Evolutionary conservation across 2,888 invertebrate genomes (phyloP), one percentile per base, ranked within the genome.

Genomic region (Drosophila melanosoma): DNA sequence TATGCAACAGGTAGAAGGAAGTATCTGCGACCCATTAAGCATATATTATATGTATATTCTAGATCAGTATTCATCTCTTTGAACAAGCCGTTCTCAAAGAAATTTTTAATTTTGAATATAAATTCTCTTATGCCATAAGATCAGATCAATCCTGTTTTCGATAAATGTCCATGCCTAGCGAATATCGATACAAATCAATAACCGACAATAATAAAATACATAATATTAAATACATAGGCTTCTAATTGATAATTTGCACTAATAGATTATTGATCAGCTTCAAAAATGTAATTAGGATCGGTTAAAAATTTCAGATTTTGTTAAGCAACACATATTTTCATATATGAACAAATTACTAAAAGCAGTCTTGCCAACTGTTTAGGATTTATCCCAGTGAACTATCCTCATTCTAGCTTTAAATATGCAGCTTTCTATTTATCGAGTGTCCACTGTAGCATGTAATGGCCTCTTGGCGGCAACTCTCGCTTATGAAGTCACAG

Each of bases 401-500:
- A 8, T 8, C 8, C 0, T 45, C 7, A 23, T 8, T 23, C 23
- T 5, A 23, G 1, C 20, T 23, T 15, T 5, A 20, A 8, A 0
- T 17, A 17, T 10, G 2, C 1, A 20, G 20, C 36, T 17, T 11
- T 26, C 11, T 2, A 3, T 23, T 54, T 54, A 36, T 36, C 26
- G 7, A 2, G 23, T 4, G 54, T 56, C n/a, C 38, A 56, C 56
- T 79, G 60, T 75, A 54, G 45, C 57, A 51, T 10, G 54, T 75
- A 74, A 71, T 74, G 63, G 40, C 42, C 64, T 29, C 10, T 54
- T 81, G 73, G 56, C 56, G 63, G 42, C 20, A 32, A 29, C 57
- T 42, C 15, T 69, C 66, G 71, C 81, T 59, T 69, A 69, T 64
- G 68, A 52, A 68, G 66, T 68, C 64, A 53, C 67, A 78, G 81